Evolutionary conservation across 2,888 invertebrate species (phyloP).

Genomic region (Muschampia plurimacula): DNA sequence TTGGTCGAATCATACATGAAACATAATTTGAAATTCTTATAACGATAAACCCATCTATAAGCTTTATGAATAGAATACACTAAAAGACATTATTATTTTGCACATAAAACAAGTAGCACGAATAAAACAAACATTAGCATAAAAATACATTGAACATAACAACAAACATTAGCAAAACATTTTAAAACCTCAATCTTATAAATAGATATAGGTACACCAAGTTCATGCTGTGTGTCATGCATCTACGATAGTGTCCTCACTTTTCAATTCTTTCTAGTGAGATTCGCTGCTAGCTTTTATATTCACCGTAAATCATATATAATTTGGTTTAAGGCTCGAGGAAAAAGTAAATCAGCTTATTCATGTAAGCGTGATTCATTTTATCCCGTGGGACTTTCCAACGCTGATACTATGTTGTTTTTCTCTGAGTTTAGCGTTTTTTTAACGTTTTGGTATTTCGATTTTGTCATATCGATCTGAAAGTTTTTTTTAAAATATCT

Average conservation of each 20-base stretch:
- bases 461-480: background rate
- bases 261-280: background rate
- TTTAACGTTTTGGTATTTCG: background rate
- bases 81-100: too few species aligned
- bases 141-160: too few species aligned
- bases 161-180: too few species aligned
- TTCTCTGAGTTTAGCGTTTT: background rate
- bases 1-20: background rate
- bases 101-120: too few species aligned
- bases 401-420: background rate
- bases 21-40: background rate
- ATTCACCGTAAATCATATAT: conserved; percentile 5
- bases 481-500: background rate
- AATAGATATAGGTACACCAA: too few species aligned
- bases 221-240: too few species aligned
- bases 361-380: conserved; percentile 9
- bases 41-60: background rate
- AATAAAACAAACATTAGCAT: too few species aligned
- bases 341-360: conserved; percentile 9
- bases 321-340: conserved; percentile 1
- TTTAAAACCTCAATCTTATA: too few species aligned
- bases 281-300: background rate
- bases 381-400: conserved; percentile 3
- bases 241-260: background rate
- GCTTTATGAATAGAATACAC: background rate